Evolutionary conservation across 2,797 vertebrate species (phyloP).

Genomic region (Trachops cirrhosus): DNA sequence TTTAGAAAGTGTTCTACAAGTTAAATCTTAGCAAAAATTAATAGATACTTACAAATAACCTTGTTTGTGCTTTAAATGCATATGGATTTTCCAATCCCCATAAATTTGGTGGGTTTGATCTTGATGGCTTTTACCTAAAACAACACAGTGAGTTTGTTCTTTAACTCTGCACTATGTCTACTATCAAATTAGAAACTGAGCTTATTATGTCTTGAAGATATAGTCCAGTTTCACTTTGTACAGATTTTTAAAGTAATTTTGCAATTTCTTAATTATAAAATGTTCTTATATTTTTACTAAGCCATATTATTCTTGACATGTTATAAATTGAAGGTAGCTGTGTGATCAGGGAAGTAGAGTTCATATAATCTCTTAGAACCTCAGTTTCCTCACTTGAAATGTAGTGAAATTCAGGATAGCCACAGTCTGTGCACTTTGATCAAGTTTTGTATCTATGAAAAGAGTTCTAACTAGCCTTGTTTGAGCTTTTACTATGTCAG

Average conservation of each 20-base stretch:
- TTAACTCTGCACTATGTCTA: neutral
- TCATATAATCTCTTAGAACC: neutral
- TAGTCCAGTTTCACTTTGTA: neutral
- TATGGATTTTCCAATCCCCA: neutral
- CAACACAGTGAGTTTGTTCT: neutral
- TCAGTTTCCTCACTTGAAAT: neutral
- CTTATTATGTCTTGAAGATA: neutral
- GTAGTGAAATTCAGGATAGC: neutral
- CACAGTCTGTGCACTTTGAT: neutral
- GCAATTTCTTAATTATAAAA: neutral
- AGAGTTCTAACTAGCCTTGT: neutral
- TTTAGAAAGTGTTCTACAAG: neutral
- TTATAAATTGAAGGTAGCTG: neutral
- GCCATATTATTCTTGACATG: neutral
- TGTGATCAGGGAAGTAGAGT: neutral
- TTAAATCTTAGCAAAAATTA: neutral
- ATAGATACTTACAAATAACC: neutral
- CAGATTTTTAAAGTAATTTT: neutral
- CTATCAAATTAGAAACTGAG: neutral
- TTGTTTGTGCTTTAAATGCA: neutral
- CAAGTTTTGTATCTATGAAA: neutral
- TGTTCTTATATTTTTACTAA: neutral
- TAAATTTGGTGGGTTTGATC: neutral
- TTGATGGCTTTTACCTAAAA: neutral
- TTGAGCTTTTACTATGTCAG: neutral